Conservation (phyloP, 2,113 vertebrate genomes). For the Microcebus tavaratra region DNA sequence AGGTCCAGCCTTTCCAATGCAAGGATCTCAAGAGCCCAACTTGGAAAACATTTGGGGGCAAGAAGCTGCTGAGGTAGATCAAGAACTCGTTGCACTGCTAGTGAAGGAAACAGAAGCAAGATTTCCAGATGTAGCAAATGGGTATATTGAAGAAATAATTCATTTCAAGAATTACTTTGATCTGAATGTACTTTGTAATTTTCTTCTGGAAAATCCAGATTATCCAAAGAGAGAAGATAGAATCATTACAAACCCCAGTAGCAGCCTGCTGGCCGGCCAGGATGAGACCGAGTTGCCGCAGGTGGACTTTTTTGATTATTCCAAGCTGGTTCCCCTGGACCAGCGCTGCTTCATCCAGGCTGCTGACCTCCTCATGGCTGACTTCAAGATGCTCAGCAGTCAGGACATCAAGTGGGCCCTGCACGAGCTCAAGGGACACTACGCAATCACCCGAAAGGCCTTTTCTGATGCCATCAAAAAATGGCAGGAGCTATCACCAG, state of each 20-base stretch:
- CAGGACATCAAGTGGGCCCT: slow-evolving; percentile 98
- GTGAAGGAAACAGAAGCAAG: slow-evolving; percentile 89
- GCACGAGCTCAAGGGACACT: slow-evolving; percentile 97
- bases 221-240: slow-evolving; percentile 92
- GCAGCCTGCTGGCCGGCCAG: slow-evolving; percentile 94
- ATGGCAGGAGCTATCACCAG: slow-evolving; percentile 92
- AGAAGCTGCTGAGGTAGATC: slow-evolving; percentile 78
- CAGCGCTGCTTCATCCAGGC: slow-evolving; percentile 93
- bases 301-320: slow-evolving; percentile 94
- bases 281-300: slow-evolving; percentile 90
- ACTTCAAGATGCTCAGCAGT: slow-evolving; percentile 98
- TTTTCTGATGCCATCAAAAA: slow-evolving; percentile 98
- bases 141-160: slow-evolving; percentile 87
- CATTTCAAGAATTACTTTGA: slow-evolving; percentile 86
- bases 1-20: slow-evolving; percentile 77
- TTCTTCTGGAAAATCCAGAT: slow-evolving; percentile 95
- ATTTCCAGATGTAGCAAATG: slow-evolving; percentile 87
- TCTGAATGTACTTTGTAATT: slow-evolving; percentile 94
- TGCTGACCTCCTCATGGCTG: slow-evolving; percentile 96
- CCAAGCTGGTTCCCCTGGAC: slow-evolving; percentile 88
- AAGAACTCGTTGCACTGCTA: slow-evolving; percentile 82
- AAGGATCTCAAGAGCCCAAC: slow-evolving; percentile 56
- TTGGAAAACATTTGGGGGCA: slow-evolving; percentile 80
- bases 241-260: slow-evolving; percentile 89
- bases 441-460: slow-evolving; percentile 99